phyloP scores from a whole-genome alignment of 1,140 invertebrate species.

The Ooceraea biroi region DNA sequence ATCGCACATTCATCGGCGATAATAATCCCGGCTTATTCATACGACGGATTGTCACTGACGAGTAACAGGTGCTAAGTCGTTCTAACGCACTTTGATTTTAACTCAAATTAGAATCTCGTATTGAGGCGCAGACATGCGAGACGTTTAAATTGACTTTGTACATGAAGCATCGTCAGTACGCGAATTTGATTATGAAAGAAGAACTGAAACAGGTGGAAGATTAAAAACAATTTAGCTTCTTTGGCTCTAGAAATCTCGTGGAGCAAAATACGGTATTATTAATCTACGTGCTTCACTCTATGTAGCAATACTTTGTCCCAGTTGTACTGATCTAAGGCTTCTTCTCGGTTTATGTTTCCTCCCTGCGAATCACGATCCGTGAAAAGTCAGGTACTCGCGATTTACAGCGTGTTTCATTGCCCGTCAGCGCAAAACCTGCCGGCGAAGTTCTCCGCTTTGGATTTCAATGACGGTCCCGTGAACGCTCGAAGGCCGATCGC shows the following conservation, averaged over 20 bases:
- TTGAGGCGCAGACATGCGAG: background rate
- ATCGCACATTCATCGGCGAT: constrained; percentile 39
- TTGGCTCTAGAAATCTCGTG: no score
- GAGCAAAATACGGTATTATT: background rate
- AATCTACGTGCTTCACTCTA: no score
- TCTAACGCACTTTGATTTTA: constrained; percentile 2
- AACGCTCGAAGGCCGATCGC: constrained; percentile 53
- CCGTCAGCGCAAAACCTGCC: constrained; percentile 4
- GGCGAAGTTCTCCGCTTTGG: constrained; percentile 26
- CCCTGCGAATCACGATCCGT: background rate
- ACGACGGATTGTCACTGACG: background rate
- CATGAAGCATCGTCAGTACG: background rate
- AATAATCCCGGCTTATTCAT: constrained; percentile 9
- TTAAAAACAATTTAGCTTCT: no score
- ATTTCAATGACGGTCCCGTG: constrained; percentile 1
- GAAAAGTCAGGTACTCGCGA: background rate
- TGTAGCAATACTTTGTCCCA: background rate
- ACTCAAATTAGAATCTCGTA: constrained; percentile 47
- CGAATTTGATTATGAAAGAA: no score
- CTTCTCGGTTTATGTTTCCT: background rate
- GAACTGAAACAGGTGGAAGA: no score
- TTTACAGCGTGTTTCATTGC: background rate
- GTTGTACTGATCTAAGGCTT: background rate
- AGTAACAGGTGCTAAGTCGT: constrained; percentile 34
- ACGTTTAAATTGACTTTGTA: background rate